Evolutionary conservation across 1,140 invertebrate genomes (phyloP), one percentile per base, ranked within the genome.

Genomic region (Odontomachus brunneus): DNA sequence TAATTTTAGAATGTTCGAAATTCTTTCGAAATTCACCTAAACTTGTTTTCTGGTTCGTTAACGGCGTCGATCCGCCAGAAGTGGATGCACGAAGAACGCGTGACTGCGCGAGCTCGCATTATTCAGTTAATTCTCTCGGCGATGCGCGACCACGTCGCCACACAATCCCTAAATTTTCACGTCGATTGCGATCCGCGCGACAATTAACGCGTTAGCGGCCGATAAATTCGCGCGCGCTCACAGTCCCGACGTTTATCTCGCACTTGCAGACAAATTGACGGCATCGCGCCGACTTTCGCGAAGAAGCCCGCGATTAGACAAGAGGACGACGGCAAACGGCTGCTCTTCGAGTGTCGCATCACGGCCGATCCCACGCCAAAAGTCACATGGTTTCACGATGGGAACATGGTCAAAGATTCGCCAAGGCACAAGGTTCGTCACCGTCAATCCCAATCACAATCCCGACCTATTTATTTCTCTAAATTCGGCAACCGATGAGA

Each of bases 301-400:
- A 98, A 99, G 95, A 99, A 99, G 94, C 99, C 99, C 60, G 96
- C 98, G 38, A 99, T 99, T 92, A 96, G 98, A 93, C 98, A 99
- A 94, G 98, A 99, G 94, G 98, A 99, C 92, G 98, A 99, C 94
- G 98, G 98, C 80, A 98, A 99, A 95, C 96, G 97, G 92, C 94
- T 99, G 85, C 95, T 99, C 88, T 99, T 99, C 95, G 98, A 99
- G 95, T 99, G 98, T 94, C 96, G 98, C 89, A 98, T 99, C 89
- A 97, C 98, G 90, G 98, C 98, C 82, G 98, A 99, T 94, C 99
- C 99, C 24, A 96, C 97, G 89, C 99, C 99, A 73, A 96, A 95
- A 86, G 97, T 99, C 72, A 95, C 96, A 85, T 99, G 98, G 98
- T 99, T 97, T 94, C 97, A 98, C 93, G 97, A 98, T 94, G 97